Conservation (phyloP, 2,888 invertebrate genomes). For the Quadriops clusia region DNA sequence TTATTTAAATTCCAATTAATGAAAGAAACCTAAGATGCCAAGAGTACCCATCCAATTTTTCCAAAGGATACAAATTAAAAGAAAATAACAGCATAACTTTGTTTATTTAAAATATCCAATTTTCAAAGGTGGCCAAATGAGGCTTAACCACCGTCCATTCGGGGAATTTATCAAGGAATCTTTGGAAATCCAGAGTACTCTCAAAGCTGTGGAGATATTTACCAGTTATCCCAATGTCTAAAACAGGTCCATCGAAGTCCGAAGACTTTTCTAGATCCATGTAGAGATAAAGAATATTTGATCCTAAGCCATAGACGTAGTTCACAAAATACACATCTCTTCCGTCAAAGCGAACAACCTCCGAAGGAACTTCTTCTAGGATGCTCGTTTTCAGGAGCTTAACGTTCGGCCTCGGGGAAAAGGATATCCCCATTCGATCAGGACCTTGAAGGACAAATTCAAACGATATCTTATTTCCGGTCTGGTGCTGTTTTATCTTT, state of each 20-base stretch:
- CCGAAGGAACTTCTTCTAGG: slow-evolving; percentile 25
- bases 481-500: no score
- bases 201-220: slow-evolving; percentile 37
- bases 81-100: no score
- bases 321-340: slow-evolving; percentile 26
- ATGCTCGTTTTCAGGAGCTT: slow-evolving; percentile 44
- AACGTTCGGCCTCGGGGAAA: slow-evolving; percentile 44
- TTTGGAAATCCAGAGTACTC: slow-evolving; percentile 15
- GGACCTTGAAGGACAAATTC: no score
- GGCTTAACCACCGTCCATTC: slow-evolving; percentile 9
- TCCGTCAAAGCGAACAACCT: slow-evolving; percentile 19
- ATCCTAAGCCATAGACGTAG: slow-evolving; percentile 23
- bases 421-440: slow-evolving; percentile 48
- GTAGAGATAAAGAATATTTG: slow-evolving; percentile 22
- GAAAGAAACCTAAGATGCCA: no score
- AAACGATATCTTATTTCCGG: no score
- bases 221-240: slow-evolving; percentile 36
- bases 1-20: no score
- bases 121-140: slow-evolving; percentile 8
- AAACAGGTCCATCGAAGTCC: slow-evolving; percentile 21
- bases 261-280: slow-evolving; percentile 25
- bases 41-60: no score
- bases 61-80: no score
- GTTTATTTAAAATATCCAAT: no score
- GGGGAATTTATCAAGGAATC: slow-evolving; percentile 9